Evolutionary conservation across 2,888 invertebrate species (phyloP), one percentile per base, ranked within the genome.

Genomic region (Ormyrus pomaceus): DNA sequence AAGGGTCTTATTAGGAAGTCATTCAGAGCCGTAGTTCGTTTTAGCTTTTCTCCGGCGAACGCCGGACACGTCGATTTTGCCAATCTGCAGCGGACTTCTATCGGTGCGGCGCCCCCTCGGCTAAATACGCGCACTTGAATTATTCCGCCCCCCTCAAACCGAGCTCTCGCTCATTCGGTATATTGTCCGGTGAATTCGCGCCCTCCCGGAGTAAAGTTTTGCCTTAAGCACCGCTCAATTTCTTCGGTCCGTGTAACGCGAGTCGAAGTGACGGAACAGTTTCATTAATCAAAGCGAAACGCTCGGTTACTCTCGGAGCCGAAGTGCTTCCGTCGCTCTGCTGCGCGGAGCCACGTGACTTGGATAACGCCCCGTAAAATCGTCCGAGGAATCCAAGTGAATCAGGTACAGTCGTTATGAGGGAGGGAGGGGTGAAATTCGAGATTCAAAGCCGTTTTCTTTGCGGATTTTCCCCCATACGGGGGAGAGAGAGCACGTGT

Each of bases 1-100:
- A 73, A 79, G 73, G 73, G 48, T 79, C 69, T 79, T 79, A 77
- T 74, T 69, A 79, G 70, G 74, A 73, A 68, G 73, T 66, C 61
- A 79, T 79, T 73, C 46, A 72, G 59, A 68, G 46, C 45, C 65
- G n/a, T 11, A 48, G 48, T 8, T 58, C 10, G 34, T 74, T 68
- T 68, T 45, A 34, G 45, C 46, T 62, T 34, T 34, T 34, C 45
- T 19, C 46, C 19, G 46, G 64, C n/a, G 34, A 34, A 34, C 55
- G 50, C 46, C 46, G 46, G 53, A 53, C 34, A 34, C 59, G 72
- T 59, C 61, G 70, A 59, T 77, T 64, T 70, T 46, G 68, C 19
- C 61, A 69, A 61, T 76, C 50, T 64, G 19, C 46, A 11, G 6
- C 34, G 7, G 45, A 59, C 4, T 59, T 19, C 11, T 9, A 7